Percentiles rank a stretch among this genome's conserved stretches.
These are phyloP conservation scores for Eulemur albifrons DNA, from an alignment of 2,797 vertebrate genomes.

Conservation along the genomic window DNA sequence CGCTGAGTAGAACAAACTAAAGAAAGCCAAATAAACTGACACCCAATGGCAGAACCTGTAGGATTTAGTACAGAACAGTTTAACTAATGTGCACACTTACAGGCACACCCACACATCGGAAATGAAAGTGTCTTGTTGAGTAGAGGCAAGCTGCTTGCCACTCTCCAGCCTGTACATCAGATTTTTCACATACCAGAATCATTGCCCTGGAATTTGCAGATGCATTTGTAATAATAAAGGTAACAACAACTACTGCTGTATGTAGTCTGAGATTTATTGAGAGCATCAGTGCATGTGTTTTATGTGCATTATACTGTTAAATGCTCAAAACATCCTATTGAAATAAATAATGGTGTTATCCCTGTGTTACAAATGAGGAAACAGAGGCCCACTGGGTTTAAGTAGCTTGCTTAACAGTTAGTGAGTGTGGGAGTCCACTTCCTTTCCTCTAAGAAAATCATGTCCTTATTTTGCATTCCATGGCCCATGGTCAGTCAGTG, in stretches of 20 bases:
- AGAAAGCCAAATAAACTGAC: constrained; percentile 6
- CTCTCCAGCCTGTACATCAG: neutral
- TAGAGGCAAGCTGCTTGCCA: neutral
- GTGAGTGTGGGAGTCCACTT: neutral
- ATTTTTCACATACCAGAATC: neutral
- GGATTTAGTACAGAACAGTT: neutral
- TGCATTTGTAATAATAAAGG: neutral
- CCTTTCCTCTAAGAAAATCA: neutral
- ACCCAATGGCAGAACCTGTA: neutral
- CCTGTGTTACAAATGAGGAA: neutral
- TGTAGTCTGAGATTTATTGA: neutral
- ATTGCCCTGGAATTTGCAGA: neutral
- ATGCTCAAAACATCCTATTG: neutral
- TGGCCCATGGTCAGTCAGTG: neutral
- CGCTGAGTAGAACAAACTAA: neutral
- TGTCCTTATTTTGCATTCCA: neutral
- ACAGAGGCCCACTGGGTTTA: neutral
- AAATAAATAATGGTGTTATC: neutral
- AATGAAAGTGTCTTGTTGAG: neutral
- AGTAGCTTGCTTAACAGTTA: neutral
- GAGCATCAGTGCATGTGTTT: neutral
- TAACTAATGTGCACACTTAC: neutral
- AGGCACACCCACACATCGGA: neutral
- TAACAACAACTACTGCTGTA: neutral
- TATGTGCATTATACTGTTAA: neutral